A percentile compares a stretch with the other conserved stretches of the same genome.
Evolutionary conservation across 2,888 invertebrate species (phyloP).

Genomic region (Gibbula magus): DNA sequence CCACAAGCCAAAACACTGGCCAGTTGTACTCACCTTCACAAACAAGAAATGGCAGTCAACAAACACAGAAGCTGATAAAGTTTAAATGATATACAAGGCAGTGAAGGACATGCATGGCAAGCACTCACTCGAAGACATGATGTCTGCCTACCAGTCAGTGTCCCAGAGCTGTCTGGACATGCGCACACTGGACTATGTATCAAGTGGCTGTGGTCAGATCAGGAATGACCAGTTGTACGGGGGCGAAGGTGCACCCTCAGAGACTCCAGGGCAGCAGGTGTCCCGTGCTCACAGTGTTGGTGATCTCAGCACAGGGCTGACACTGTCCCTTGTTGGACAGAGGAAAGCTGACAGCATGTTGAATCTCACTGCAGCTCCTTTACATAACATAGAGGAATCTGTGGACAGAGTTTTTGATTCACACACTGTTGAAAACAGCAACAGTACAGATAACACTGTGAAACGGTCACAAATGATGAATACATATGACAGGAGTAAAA

Average conservation of each 20-base stretch:
- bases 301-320: conserved; percentile 56
- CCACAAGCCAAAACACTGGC: too few relatives aligned
- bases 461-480: background rate
- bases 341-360: conserved; percentile 55
- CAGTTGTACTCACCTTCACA: too few relatives aligned
- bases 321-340: conserved; percentile 60
- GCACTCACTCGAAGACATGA: background rate
- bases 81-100: too few relatives aligned
- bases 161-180: conserved; percentile 24
- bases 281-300: conserved; percentile 57
- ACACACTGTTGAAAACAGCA: background rate
- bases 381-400: background rate
- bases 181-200: background rate
- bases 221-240: conserved; percentile 23
- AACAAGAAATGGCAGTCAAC: too few relatives aligned
- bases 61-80: too few relatives aligned
- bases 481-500: background rate
- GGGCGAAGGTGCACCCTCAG: conserved; percentile 23
- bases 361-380: conserved; percentile 23
- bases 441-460: background rate
- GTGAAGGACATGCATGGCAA: too few relatives aligned
- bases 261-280: conserved; percentile 43
- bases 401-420: background rate
- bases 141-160: background rate
- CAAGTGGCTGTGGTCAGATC: background rate